phyloP scores from a whole-genome alignment of 2,797 vertebrate species.

The Clarias pachynema region DNA sequence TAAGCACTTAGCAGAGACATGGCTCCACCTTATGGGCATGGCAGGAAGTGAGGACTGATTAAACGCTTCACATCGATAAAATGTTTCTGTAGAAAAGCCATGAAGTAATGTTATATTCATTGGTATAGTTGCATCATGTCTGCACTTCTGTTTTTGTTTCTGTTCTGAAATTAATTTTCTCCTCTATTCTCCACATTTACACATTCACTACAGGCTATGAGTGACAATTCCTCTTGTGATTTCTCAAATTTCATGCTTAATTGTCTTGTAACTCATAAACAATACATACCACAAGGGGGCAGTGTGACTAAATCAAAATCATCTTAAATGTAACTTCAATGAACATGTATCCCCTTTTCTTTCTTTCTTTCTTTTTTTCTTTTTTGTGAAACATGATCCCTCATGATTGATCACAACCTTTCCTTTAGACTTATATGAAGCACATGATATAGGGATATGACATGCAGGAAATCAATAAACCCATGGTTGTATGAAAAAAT shows the following conservation, averaged over 20 bases:
- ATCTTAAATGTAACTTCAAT: constrained; percentile 9
- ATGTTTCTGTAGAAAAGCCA: not conserved
- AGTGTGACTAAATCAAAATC: constrained; percentile 48
- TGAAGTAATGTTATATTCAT: not conserved
- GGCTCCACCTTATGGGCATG: constrained; percentile 50
- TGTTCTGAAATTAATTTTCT: not conserved
- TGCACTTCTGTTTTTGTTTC: not conserved
- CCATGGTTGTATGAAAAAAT: too few relatives aligned
- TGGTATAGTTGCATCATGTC: not conserved
- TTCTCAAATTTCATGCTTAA: not conserved
- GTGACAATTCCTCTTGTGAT: not conserved
- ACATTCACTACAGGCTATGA: not conserved
- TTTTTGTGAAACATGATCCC: not conserved
- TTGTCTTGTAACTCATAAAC: not conserved
- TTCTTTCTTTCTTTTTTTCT: not conserved
- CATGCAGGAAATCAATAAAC: too few relatives aligned
- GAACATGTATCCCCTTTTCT: not conserved
- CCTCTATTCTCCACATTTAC: not conserved
- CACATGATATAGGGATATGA: not conserved
- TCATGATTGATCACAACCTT: not conserved
- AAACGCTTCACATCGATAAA: not conserved
- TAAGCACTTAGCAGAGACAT: constrained; percentile 27
- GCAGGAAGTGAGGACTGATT: constrained; percentile 31
- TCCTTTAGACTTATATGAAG: not conserved
- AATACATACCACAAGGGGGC: constrained; percentile 49